phyloP scores from a whole-genome alignment of 92 coral and sea anemone genomes.

The Muricea muricata region DNA sequence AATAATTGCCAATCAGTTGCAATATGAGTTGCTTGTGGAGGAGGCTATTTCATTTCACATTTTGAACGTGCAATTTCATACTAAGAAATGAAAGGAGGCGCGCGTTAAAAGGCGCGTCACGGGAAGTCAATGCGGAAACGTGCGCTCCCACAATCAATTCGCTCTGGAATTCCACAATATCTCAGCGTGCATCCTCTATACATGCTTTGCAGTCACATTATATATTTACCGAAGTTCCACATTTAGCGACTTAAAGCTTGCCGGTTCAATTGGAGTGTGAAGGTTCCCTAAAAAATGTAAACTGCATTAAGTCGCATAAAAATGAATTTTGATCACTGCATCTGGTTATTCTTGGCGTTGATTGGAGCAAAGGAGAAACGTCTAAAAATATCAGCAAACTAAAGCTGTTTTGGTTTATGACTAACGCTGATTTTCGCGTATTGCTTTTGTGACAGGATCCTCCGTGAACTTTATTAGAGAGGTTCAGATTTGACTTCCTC shows the following conservation, averaged over 20 bases:
- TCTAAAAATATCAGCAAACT: not conserved
- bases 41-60: no score
- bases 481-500: no score
- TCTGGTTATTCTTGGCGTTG: not conserved
- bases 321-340: not conserved
- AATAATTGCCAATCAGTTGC: no score
- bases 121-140: no score
- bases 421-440: no score
- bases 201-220: not conserved
- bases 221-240: constrained; percentile 82
- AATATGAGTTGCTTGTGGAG: no score
- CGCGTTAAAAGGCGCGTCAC: no score
- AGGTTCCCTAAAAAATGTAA: constrained; percentile 75
- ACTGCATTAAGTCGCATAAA: not conserved
- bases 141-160: not conserved
- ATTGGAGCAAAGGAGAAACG: not conserved
- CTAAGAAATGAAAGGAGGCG: no score
- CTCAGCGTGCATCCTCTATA: not conserved
- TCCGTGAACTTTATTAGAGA: no score
- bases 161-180: not conserved
- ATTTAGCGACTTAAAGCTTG: constrained; percentile 88
- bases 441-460: no score
- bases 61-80: no score
- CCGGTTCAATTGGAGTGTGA: constrained; percentile 89
- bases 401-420: not conserved